Base-by-base conservation (phyloP, 2,888 invertebrate genomes). In the Euplagia quadripunctaria region DNA sequence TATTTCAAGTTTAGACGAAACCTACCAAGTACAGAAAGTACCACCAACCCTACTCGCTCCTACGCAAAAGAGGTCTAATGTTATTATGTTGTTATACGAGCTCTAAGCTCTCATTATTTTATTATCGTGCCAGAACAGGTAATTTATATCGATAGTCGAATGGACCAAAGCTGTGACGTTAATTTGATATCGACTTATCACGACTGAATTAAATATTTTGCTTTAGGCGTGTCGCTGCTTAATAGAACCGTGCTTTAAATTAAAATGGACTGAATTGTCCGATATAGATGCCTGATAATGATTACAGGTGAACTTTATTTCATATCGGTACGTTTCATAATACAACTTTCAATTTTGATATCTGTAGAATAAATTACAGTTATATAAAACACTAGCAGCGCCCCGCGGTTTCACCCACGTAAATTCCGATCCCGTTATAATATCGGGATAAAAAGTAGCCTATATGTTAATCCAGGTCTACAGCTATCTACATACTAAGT, bases 161-260 rank as follows among this genome's bases (percentile, higher is more conserved):
- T 78, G 78, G 52, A 84, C 81, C 85, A 84, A 86, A 82, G 83
- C 83, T 89, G 89, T 91, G 91, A 91, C 91, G 90, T 88, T 91
- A 91, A 92, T 93, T 87, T 82, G 86, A 87, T 88, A 88, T 88
- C 89, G 88, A 87, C 87, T 92, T 91, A 91, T 91, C 91, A 90
- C 91, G 91, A 92, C 87, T 86, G 80, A 83, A 87, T 85, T 85
- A 83, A 86, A 86, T 85, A 86, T 85, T 86, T 87, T 77, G 85
- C 86, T 84, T 72, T 74, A 84, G 89, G 91, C 88, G 86, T 87
- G 86, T 79, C 81, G 74, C 80, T 81, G 71, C 79, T 75, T 77
- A 65, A 72, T 73, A 79, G 76, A 77, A 79, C 76, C 78, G 80
- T 78, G 74, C 69, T 72, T 77, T 79, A 77, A 80, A 80, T 84